Evolutionary conservation across 2,113 vertebrate genomes (phyloP), one percentile per base, ranked within the genome.

Genomic region (Pituophis catenifer): DNA sequence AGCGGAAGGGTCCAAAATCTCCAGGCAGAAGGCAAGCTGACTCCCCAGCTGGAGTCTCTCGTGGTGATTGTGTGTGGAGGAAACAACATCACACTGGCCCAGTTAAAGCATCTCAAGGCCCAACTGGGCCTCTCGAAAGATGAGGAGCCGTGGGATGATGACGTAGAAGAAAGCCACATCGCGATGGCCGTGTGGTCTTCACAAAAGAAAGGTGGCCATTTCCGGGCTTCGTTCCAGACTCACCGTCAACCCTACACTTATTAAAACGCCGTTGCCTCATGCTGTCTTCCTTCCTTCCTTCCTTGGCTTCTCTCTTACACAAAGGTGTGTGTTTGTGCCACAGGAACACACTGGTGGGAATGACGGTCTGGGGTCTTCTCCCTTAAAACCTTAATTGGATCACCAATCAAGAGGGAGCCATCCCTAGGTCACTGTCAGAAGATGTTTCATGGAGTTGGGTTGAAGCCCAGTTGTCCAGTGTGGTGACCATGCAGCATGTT

Each of bases 31-130:
- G 97, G 98, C 33, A 98, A 98, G 92, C 97, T 99, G 91, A 62
- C 33, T 0, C 48, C 17, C 92, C 57, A 94, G 0, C 96, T 98
- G 92, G 93, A 97, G 65, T 98, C 98, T 0, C 93, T 99, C 86
- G 98, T 99, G 62, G 92, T 99, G 9, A 96, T 99, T 2, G 98
- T 99, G 93, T 99, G 98, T 0, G 98, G 98, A 0, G 98, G 98
- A 38, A 99, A 98, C 98, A 98, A 99, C 97, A 99, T 99, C 94
- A 98, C 98, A 89, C 95, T 99, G 95, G 97, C 96, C 38, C 97
- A 99, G 96, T 97, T 99, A 15, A 91, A 59, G 59, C 96, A 59
- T 55, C 97, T 99, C 90, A 98, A 98, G 92, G 96, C 97, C 48
- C 98, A 98, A 95, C 97, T 99, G 8, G 97, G 97, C 59, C 91